These are phyloP conservation scores for Rhopalosiphum nymphaeae DNA, from an alignment of 2,888 invertebrate species.

Conservation along the genomic window DNA sequence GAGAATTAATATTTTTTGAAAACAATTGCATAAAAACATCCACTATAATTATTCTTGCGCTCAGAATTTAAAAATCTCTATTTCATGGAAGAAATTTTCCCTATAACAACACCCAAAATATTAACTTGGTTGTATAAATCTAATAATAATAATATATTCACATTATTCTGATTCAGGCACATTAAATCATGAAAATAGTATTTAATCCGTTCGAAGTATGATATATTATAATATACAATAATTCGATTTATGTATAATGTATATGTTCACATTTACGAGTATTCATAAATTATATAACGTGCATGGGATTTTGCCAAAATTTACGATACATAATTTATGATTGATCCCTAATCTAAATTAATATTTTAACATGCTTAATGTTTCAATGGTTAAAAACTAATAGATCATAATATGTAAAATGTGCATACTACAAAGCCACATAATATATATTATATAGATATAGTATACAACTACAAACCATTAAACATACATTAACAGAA, in stretches of 20 bases:
- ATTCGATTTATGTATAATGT: slow-evolving; percentile 4
- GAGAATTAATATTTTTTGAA: background rate
- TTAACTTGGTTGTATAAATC: background rate
- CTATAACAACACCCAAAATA: background rate
- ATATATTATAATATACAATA: background rate
- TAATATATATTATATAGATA: background rate
- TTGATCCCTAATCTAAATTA: slow-evolving; percentile 42
- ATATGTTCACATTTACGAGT: background rate
- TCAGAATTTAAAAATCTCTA: background rate
- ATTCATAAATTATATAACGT: slow-evolving; percentile 55
- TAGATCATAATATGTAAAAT: background rate
- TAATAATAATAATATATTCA: background rate
- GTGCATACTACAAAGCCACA: background rate
- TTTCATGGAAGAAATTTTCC: background rate
- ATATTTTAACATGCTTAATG: background rate
- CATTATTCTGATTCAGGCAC: background rate
- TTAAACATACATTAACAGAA: background rate
- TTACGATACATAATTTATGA: slow-evolving; percentile 56
- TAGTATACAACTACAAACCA: background rate
- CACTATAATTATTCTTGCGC: background rate
- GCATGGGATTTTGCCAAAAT: slow-evolving; percentile 54
- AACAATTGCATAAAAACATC: background rate
- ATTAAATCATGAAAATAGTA: background rate
- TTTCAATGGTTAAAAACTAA: slow-evolving; percentile 16
- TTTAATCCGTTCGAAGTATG: background rate